Evolutionary conservation across 2,888 invertebrate species (phyloP), one percentile per base, ranked within the genome.

Genomic region (Ceriagrion tenellum): DNA sequence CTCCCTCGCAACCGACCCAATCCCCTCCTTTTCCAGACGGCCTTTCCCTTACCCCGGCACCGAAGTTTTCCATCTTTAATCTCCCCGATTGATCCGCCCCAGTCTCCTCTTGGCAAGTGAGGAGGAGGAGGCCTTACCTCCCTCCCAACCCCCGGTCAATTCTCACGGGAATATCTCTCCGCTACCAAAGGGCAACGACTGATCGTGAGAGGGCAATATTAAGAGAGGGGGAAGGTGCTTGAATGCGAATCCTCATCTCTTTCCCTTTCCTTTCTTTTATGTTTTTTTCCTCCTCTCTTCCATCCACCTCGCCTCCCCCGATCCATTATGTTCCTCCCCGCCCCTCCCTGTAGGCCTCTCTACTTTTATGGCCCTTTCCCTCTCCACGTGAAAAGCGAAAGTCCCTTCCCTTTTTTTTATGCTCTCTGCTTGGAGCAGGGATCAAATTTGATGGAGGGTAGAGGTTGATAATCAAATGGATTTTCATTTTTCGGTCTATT

Each of bases 121-220:
- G 69, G 69, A 59, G 12, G 47, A 47, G 8, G 8, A 47, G 47
- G 47, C 10, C 74, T 40, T 93, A 13, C 69, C 56, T 26, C 55
- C 30, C 90, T 55, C 35, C 93, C 93, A 69, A 8, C 69, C 69
- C 30, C 30, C 47, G 55, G 47, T 63, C 93, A 63, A 93, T 93
- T 93, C 93, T 93, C 93, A 93, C 93, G 93, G 93, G 93, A 93
- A 93, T 69, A 69, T 63, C 91, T 56, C 56, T 81, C 81, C 35
- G 81, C 35, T 63, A 63, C 93, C 93, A 93, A 93, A 93, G 93
- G 93, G 47, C 93, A 93, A 93, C 93, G 93, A 93, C 93, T 93
- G 93, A n/a, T 93, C 93, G 93, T 93, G 93, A 93, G 93, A 91
- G 63, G 91, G 26, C 40, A 74, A 93, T 93, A 93, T 93, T 69